These are phyloP conservation scores for Orthosia cruda DNA, from an alignment of 2,888 invertebrate genomes.

Conservation along the genomic window DNA sequence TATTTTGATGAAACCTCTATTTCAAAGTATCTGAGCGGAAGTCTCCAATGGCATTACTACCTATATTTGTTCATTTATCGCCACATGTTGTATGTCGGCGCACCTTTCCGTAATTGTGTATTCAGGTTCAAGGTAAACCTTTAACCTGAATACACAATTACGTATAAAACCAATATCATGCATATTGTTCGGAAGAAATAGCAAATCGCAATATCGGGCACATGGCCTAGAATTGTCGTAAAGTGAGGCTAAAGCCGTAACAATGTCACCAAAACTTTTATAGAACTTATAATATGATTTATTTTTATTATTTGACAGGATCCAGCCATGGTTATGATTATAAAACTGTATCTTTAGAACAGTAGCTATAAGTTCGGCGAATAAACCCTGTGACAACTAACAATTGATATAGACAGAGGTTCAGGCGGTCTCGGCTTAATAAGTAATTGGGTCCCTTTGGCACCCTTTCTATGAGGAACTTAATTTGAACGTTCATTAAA, in stretches of 20 bases:
- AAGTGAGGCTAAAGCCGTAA: not conserved
- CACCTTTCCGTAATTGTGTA: slow-evolving; percentile 33
- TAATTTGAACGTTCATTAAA: no score
- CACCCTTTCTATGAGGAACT: no score
- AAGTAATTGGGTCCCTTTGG: no score
- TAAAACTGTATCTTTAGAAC: not conserved
- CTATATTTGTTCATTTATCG: slow-evolving; percentile 27
- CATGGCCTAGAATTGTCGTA: not conserved
- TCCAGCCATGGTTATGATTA: not conserved
- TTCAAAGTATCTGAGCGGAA: not conserved
- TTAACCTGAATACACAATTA: no score
- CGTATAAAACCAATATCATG: slow-evolving; percentile 45
- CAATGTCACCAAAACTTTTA: not conserved
- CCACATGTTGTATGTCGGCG: slow-evolving; percentile 14
- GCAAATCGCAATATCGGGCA: slow-evolving; percentile 15
- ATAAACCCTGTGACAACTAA: not conserved
- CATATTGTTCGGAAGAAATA: slow-evolving; percentile 39
- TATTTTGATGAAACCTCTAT: slow-evolving; percentile 12
- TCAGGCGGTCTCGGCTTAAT: not conserved
- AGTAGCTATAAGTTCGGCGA: not conserved
- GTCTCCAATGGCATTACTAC: not conserved
- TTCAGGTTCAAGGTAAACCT: slow-evolving; percentile 37
- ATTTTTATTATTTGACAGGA: not conserved
- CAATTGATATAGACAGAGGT: not conserved
- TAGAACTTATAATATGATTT: not conserved